A percentile compares a stretch with the other conserved stretches of the same genome.
Evolutionary conservation across 2,113 vertebrate species (phyloP).

Genomic region (Deroptyus accipitrinus): DNA sequence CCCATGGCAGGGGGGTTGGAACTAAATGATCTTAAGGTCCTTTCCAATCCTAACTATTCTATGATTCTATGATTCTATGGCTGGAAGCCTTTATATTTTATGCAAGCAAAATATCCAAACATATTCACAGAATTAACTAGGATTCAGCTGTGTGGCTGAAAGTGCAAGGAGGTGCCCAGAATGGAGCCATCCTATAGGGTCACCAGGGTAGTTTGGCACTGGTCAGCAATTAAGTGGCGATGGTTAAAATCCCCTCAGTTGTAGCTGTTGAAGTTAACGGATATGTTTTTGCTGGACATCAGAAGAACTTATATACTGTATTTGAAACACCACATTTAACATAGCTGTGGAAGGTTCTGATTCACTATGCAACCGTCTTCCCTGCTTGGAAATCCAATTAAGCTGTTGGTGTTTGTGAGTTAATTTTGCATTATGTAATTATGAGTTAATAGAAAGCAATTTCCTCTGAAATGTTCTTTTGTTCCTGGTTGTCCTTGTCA

Average conservation of each 20-base stretch:
- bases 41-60: no score
- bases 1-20: no score
- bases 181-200: rapidly evolving
- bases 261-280: background rate
- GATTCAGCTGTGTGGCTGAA: background rate
- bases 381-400: conserved; percentile 3
- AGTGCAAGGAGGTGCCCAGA: background rate
- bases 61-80: background rate
- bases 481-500: conserved; percentile 35
- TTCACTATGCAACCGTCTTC: background rate
- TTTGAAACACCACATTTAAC: background rate
- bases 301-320: background rate
- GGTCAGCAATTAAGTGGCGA: background rate
- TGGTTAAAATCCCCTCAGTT: background rate
- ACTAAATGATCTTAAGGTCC: no score
- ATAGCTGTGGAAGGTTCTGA: background rate
- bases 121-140: background rate
- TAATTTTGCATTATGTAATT: conserved; percentile 55
- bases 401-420: conserved; percentile 19
- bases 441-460: conserved; percentile 57
- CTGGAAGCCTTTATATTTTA: background rate
- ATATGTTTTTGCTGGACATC: background rate
- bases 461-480: conserved; percentile 28
- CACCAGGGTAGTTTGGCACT: background rate
- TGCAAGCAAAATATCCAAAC: background rate